These are phyloP conservation scores for Enteromius trimaculatus DNA, from an alignment of 2,797 vertebrate genomes.

Conservation along the genomic window DNA sequence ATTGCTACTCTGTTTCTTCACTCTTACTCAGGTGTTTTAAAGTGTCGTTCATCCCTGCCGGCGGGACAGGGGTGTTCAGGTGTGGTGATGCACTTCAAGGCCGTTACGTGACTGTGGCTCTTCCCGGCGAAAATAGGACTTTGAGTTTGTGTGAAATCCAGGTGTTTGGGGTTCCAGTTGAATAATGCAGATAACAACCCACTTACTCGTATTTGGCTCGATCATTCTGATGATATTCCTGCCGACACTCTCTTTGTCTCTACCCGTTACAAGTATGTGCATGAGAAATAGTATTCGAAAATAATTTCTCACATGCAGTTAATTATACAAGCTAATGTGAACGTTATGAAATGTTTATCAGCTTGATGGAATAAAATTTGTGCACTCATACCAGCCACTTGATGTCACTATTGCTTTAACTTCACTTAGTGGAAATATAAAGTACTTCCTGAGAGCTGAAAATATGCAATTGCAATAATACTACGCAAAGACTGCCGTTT, in stretches of 20 bases:
- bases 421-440: background rate
- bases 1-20: background rate
- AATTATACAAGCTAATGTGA: background rate
- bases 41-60: conserved; percentile 33
- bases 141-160: conserved; percentile 38
- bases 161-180: background rate
- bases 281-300: background rate
- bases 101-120: conserved; percentile 19
- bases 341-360: background rate
- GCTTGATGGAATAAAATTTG: background rate
- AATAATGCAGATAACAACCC: background rate
- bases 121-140: conserved; percentile 19
- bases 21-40: conserved; percentile 10
- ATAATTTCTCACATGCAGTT: background rate
- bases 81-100: conserved; percentile 4
- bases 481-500: background rate
- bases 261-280: background rate
- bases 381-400: background rate
- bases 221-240: background rate
- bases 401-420: conserved; percentile 42
- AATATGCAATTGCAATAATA: background rate
- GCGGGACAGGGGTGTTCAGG: background rate
- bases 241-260: background rate
- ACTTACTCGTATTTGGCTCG: background rate
- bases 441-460: background rate